Conservation (phyloP, 2,797 vertebrate genomes). For the Acrossocheilus wenchowensis region DNA sequence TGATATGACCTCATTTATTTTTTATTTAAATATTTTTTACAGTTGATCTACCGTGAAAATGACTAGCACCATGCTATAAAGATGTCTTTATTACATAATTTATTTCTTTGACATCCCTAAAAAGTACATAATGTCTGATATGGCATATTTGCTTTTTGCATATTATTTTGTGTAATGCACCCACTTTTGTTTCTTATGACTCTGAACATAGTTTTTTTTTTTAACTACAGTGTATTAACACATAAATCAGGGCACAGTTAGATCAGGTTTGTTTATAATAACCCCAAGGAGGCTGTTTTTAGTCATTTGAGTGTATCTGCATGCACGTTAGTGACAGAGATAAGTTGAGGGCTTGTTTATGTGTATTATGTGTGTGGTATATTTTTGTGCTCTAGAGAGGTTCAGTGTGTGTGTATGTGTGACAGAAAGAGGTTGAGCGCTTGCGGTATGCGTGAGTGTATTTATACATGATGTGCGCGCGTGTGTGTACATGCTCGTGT, state of each 20-base stretch:
- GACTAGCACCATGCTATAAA: not conserved
- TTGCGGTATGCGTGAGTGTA: conserved; percentile 45
- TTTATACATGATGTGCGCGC: conserved; percentile 50
- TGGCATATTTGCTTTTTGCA: not conserved
- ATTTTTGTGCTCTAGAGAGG: conserved; percentile 1
- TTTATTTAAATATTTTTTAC: no score
- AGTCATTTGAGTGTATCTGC: conserved; percentile 24
- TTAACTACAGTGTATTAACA: conserved; percentile 16
- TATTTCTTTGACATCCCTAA: not conserved
- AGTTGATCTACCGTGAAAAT: no score
- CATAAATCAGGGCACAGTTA: conserved; percentile 12
- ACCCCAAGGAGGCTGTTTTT: conserved; percentile 12
- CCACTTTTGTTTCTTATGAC: not conserved
- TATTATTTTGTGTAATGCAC: not conserved
- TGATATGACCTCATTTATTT: no score
- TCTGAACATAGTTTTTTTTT: not conserved
- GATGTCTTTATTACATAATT: not conserved
- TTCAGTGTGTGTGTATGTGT: conserved; percentile 18
- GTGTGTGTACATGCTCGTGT: conserved; percentile 58
- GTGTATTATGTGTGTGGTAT: conserved; percentile 39
- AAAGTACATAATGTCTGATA: not conserved
- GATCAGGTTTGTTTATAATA: conserved; percentile 35
- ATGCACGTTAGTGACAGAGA: conserved; percentile 31
- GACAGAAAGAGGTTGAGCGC: conserved; percentile 47
- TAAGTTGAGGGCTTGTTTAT: conserved; percentile 44